Percentiles rank a stretch among this genome's conserved stretches.
Conservation (phyloP, 2,797 vertebrate genomes). For the Ceyx erithaca region DNA sequence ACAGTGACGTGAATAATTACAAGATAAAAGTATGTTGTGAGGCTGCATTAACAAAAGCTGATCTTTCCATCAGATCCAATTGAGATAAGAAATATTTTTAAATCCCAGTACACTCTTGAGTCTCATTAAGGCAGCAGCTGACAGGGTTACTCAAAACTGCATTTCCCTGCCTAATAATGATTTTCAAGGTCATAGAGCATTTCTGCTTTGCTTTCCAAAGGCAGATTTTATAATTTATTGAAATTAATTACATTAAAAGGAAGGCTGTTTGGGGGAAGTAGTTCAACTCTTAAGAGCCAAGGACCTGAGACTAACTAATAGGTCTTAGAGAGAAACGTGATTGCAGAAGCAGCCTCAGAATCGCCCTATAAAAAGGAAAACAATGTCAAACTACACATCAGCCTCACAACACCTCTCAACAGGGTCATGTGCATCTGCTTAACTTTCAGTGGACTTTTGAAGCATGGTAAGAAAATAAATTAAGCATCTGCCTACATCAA, state of each 20-base stretch:
- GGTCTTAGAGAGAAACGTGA: background rate
- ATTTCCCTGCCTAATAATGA: background rate
- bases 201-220: conserved; percentile 14
- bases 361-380: background rate
- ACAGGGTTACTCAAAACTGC: background rate
- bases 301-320: background rate
- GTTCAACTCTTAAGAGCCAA: background rate
- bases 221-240: background rate
- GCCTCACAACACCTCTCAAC: background rate
- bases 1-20: conserved; percentile 48
- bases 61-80: background rate
- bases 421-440: background rate
- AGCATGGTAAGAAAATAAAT: background rate
- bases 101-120: background rate
- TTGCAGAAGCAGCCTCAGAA: background rate
- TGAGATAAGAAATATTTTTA: background rate
- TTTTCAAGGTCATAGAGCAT: background rate
- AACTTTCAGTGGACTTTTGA: background rate
- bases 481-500: background rate
- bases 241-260: background rate
- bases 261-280: background rate
- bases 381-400: background rate
- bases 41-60: conserved; percentile 33
- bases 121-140: background rate
- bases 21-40: background rate